phyloP scores from a whole-genome alignment of 2,113 vertebrate species.

The Scopus umbretta region DNA sequence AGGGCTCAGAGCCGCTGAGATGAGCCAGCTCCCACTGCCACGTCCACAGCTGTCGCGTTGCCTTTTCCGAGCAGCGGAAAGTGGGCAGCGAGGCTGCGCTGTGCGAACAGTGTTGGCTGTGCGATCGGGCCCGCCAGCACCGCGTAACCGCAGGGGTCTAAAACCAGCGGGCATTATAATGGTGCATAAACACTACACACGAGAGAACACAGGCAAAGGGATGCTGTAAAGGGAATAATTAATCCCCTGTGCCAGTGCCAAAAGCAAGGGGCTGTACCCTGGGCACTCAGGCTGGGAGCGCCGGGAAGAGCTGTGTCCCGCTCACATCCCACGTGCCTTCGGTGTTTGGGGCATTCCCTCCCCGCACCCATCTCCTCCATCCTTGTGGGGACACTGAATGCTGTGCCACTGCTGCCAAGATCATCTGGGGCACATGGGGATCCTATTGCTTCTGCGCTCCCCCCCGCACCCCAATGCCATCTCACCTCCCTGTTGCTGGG shows the following conservation, averaged over 20 bases:
- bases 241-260: not conserved
- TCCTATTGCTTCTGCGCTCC: too few species aligned
- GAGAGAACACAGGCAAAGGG: not conserved
- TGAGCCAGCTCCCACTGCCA: not conserved
- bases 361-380: fast-evolving
- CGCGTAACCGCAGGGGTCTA: not conserved
- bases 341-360: not conserved
- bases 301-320: not conserved
- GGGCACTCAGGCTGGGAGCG: not conserved
- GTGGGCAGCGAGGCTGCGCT: too few species aligned
- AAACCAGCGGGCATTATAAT: fast-evolving
- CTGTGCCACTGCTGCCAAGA: too few species aligned
- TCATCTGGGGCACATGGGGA: fast-evolving
- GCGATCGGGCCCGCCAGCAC: not conserved
- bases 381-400: not conserved
- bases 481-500: not conserved
- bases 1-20: not conserved
- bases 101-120: not conserved
- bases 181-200: not conserved
- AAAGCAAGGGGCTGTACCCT: not conserved
- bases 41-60: fast-evolving
- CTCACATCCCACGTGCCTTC: fast-evolving
- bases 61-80: not conserved
- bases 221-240: too few species aligned
- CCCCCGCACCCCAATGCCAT: fast-evolving